Base-by-base conservation (phyloP, 1,140 invertebrate genomes). In the Pseudomyrmex sp. region DNA sequence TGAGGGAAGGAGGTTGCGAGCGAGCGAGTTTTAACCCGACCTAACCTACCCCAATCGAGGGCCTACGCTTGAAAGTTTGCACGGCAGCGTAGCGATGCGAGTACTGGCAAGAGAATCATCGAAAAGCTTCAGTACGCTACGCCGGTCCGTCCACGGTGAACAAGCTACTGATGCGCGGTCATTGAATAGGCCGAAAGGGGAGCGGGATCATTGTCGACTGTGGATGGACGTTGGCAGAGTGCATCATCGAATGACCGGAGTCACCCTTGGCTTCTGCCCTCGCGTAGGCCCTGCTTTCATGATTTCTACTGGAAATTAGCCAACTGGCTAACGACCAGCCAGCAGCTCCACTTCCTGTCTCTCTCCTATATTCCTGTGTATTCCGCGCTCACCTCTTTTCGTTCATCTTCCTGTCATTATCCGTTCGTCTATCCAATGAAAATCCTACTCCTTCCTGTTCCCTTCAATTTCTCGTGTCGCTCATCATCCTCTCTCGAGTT, bases 291-390 rank as follows among this genome's bases (percentile, higher is more conserved):
- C 76, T 76, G 92, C 93, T 93, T 93, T 93, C 92, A 92, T 94
- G 93, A 93, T 93, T 93, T 89, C 92, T 94, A 92, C 92, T 93
- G 94, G 93, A 94, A 94, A 94, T 93, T 94, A 94, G 93, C 93
- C 93, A 94, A 93, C 93, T 94, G 93, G 92, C 93, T 94, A 92
- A 93, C 93, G 92, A 94, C 91, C 94, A 94, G 94, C 94, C 93
- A 93, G 91, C 90, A 86, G 74, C 90, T 91, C 90, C 87, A 88
- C 76, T 88, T 83, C 84, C 86, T 26, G 20, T 79, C 73, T 63
- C 62, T 20, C 69, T 73, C 73, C 83, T 66, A 50, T 59, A 35
- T 7, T 35, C 5, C 5, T 35, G 35, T 35, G 35, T 35, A 35
- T 48, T 15, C 80, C 74, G 61, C 70, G 26, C 54, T 69, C 73